Evolutionary conservation across 2,113 vertebrate species (phyloP).

Genomic region (Lepisosteus osseus): DNA sequence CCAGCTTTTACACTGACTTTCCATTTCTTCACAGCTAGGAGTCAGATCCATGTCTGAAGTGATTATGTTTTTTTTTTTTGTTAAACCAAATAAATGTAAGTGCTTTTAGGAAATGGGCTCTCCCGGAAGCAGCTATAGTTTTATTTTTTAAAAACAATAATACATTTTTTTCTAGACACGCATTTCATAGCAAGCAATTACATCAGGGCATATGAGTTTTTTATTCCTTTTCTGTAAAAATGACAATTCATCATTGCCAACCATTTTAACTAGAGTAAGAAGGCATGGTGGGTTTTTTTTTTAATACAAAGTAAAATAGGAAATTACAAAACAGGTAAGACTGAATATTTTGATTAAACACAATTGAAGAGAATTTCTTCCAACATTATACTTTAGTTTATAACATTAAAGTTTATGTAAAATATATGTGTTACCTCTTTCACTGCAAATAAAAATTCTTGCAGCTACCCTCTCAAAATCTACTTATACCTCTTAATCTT

Average conservation of each 20-base stretch:
- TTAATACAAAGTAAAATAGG: conserved; percentile 20
- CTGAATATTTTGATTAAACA: conserved; percentile 27
- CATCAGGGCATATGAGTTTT: conserved; percentile 27
- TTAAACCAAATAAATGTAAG: conserved; percentile 58
- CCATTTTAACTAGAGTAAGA: no score
- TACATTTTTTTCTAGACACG: conserved; percentile 26
- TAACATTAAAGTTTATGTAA: no score
- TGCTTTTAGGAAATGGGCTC: conserved; percentile 61
- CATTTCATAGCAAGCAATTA: conserved; percentile 18
- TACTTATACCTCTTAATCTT: conserved; percentile 65
- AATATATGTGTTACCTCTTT: conserved; percentile 33
- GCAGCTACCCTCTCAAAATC: conserved; percentile 16
- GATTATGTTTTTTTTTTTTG: conserved; percentile 54
- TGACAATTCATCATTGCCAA: neutral
- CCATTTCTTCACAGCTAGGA: conserved; percentile 50
- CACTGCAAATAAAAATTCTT: conserved; percentile 3
- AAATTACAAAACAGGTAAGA: conserved; percentile 4
- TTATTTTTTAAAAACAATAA: conserved; percentile 25
- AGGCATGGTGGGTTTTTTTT: neutral
- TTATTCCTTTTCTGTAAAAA: conserved; percentile 8
- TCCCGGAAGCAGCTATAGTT: conserved; percentile 41
- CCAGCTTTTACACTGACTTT: conserved; percentile 59
- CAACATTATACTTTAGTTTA: conserved; percentile 23
- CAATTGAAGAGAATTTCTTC: conserved; percentile 30
- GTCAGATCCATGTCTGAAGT: conserved; percentile 50